phyloP scores from a whole-genome alignment of 2,888 invertebrate genomes.

The Cheilosia variabilis region DNA sequence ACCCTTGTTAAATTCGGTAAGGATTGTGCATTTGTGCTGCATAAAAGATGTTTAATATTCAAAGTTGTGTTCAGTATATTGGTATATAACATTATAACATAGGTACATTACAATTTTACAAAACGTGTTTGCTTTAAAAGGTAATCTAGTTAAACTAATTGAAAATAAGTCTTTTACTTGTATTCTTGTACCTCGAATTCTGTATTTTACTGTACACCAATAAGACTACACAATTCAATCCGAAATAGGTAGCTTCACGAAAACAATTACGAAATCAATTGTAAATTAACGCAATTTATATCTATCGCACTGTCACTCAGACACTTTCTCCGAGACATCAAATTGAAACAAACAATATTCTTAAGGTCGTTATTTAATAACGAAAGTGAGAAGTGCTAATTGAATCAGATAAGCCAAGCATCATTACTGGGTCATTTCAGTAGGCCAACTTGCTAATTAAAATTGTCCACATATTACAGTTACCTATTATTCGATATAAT shows the following conservation, averaged over 20 bases:
- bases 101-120: too few relatives aligned
- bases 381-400: slow-evolving; percentile 66
- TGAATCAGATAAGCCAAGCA: slow-evolving; percentile 21
- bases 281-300: slow-evolving; percentile 4
- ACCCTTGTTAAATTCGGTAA: too few relatives aligned
- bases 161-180: too few relatives aligned
- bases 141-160: too few relatives aligned
- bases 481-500: neutral
- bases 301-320: slow-evolving; percentile 34
- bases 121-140: too few relatives aligned
- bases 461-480: neutral
- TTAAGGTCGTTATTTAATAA: slow-evolving; percentile 25
- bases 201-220: too few relatives aligned
- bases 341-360: slow-evolving; percentile 17
- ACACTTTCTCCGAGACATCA: slow-evolving; percentile 27
- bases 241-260: neutral
- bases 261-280: neutral
- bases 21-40: too few relatives aligned
- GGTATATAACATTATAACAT: too few relatives aligned
- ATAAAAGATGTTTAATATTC: too few relatives aligned
- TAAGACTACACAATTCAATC: too few relatives aligned
- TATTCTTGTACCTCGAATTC: too few relatives aligned
- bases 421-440: neutral
- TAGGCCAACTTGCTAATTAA: slow-evolving; percentile 30
- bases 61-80: too few relatives aligned